These are phyloP conservation scores for Anabacerthia variegaticeps DNA, from an alignment of 2,797 vertebrate genomes.

Conservation along the genomic window DNA sequence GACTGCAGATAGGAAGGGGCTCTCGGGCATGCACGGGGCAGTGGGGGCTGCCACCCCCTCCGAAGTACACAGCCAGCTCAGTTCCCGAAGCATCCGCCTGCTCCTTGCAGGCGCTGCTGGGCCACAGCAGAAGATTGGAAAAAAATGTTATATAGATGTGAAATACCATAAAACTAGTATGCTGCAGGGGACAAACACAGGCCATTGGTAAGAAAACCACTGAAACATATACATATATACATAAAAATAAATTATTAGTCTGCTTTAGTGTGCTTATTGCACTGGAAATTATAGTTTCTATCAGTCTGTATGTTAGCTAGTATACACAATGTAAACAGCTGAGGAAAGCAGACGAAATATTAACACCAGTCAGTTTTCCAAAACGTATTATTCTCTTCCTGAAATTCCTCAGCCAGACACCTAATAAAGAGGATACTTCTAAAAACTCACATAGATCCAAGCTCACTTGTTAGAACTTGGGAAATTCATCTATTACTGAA, in stretches of 20 bases:
- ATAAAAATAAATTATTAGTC: background rate
- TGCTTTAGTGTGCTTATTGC: background rate
- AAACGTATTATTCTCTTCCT: background rate
- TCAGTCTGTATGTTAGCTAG: background rate
- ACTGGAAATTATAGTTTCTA: background rate
- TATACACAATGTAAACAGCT: background rate
- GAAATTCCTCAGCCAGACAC: background rate
- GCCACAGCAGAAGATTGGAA: background rate
- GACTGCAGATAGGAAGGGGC: too few relatives aligned
- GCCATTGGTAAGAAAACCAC: background rate
- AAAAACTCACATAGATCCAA: background rate
- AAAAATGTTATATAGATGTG: background rate
- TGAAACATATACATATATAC: too few relatives aligned
- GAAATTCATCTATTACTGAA: background rate
- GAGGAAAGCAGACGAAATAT: background rate
- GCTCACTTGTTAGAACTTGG: background rate
- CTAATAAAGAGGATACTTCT: background rate
- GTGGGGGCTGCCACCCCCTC: background rate
- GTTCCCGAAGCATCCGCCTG: background rate
- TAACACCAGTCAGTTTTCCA: background rate
- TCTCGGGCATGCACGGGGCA: rapidly evolving
- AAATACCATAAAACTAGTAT: background rate
- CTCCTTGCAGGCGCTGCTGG: background rate
- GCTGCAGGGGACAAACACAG: background rate
- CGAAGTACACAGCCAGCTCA: background rate